These are phyloP conservation scores for Zelleria hepariella DNA, from an alignment of 2,888 invertebrate species.

Conservation along the genomic window DNA sequence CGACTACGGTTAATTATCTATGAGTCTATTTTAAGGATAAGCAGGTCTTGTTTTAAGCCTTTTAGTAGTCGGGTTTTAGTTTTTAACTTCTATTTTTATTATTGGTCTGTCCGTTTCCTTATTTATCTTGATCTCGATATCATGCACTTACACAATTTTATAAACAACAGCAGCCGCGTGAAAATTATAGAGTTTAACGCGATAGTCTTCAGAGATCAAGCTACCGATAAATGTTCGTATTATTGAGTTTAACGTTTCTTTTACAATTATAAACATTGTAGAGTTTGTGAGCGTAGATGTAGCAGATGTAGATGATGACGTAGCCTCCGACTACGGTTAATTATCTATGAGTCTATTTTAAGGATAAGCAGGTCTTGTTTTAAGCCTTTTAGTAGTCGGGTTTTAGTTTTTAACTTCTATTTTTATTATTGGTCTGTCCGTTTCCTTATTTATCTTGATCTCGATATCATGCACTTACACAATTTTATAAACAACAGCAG, in stretches of 20 bases:
- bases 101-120: not conserved
- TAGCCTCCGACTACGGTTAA: no score
- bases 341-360: no score
- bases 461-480: not conserved
- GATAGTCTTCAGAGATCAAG: conserved; percentile 12
- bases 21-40: no score
- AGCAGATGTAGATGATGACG: no score
- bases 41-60: no score
- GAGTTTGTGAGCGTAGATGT: not conserved
- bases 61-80: no score
- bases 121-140: not conserved
- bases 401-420: no score
- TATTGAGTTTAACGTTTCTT: not conserved
- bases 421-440: not conserved
- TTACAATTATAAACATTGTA: not conserved
- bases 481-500: not conserved
- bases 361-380: no score
- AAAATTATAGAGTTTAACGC: not conserved
- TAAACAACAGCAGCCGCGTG: not conserved
- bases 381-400: no score
- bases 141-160: not conserved
- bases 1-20: no score
- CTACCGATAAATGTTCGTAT: not conserved
- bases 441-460: not conserved
- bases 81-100: no score